phyloP scores from a whole-genome alignment of 2,113 vertebrate species.

The Hystrix cristata region DNA sequence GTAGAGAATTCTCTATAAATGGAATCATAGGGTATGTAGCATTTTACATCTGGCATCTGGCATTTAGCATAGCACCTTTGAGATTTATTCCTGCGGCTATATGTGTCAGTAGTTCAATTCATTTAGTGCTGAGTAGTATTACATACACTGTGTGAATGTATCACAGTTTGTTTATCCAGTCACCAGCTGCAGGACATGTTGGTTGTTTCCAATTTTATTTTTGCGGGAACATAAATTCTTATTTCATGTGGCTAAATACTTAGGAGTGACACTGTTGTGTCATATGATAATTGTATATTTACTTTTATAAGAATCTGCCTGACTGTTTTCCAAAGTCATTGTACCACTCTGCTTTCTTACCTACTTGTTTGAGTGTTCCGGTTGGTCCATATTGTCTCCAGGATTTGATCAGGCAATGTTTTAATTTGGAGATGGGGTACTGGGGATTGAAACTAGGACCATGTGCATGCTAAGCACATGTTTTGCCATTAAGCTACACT shows the following conservation, averaged over 20 bases:
- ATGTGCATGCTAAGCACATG: background rate
- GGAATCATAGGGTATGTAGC: background rate
- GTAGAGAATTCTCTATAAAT: background rate
- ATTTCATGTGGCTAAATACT: slow-evolving; percentile 6
- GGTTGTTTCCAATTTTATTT: background rate
- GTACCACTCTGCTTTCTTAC: background rate
- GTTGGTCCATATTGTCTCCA: background rate
- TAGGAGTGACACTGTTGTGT: background rate
- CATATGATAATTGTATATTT: background rate
- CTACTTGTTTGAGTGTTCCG: background rate
- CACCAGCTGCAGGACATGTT: background rate
- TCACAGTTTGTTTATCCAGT: background rate
- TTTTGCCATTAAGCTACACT: background rate
- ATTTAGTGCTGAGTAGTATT: background rate
- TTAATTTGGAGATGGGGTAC: background rate
- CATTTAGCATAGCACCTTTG: background rate
- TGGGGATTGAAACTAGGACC: background rate
- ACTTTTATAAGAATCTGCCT: background rate
- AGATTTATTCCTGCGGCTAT: background rate
- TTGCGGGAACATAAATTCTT: background rate
- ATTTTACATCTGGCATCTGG: background rate
- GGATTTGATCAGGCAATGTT: background rate
- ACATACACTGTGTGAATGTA: background rate
- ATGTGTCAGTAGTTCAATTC: background rate
- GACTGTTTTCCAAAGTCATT: background rate